phyloP scores from a whole-genome alignment of 2,888 invertebrate species.

The Halictus ligatus region DNA sequence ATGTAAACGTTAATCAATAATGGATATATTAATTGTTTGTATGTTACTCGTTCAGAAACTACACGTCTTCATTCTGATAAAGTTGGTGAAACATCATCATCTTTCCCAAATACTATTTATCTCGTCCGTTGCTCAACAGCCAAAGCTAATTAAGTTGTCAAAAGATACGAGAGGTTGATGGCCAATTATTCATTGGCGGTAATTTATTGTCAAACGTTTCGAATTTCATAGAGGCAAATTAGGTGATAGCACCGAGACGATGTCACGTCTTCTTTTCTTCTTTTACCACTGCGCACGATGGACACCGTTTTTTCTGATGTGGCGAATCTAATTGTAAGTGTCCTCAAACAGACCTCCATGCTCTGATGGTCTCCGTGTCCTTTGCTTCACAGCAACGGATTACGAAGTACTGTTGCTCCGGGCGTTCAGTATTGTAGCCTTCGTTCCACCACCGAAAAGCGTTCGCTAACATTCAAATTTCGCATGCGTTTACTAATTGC shows the following conservation, averaged over 20 bases:
- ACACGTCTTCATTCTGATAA: not conserved
- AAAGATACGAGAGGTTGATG: not conserved
- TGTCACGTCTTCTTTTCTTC: slow-evolving; percentile 24
- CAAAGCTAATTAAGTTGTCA: not conserved
- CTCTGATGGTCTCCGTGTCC: slow-evolving; percentile 70
- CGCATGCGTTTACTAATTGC: slow-evolving; percentile 69
- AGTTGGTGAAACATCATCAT: not conserved
- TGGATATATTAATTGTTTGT: not conserved
- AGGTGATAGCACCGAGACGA: slow-evolving; percentile 25
- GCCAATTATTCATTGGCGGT: slow-evolving; percentile 9
- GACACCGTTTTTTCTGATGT: slow-evolving; percentile 55
- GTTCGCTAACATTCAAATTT: slow-evolving; percentile 64
- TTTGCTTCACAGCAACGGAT: slow-evolving; percentile 43
- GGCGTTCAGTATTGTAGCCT: slow-evolving; percentile 28
- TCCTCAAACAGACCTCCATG: slow-evolving; percentile 62
- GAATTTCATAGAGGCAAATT: slow-evolving; percentile 3
- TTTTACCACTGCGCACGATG: slow-evolving; percentile 14
- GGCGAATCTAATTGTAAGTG: slow-evolving; percentile 73
- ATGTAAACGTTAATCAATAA: not conserved
- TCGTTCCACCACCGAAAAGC: slow-evolving; percentile 28
- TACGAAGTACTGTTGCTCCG: slow-evolving; percentile 55
- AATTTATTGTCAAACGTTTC: not conserved
- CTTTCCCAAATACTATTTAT: not conserved
- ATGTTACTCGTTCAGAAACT: not conserved
- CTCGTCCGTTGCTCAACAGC: not conserved